A percentile compares a stretch with the other conserved stretches of the same genome.
phyloP scores from a whole-genome alignment of 2,888 invertebrate genomes.

The Eristalinus aeneus region DNA sequence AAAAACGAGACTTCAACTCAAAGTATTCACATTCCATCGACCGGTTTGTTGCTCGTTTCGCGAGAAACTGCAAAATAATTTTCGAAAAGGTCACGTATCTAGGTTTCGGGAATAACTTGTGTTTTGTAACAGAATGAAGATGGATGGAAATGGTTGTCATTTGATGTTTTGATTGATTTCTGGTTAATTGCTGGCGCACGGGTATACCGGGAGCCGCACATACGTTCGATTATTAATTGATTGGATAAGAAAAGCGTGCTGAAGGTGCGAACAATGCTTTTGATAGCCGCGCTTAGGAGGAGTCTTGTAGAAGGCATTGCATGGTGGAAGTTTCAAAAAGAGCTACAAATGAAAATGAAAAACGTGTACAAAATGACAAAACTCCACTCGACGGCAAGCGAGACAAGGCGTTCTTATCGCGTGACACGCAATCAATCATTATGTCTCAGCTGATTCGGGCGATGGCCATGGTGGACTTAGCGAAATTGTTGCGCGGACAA shows the following conservation, averaged over 20 bases:
- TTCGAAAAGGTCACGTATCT: conserved; percentile 26
- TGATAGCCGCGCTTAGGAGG: background rate
- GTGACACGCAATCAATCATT: conserved; percentile 43
- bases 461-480: background rate
- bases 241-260: background rate
- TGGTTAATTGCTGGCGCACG: conserved; percentile 15
- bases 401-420: conserved; percentile 25
- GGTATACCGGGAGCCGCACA: background rate
- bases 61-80: conserved; percentile 42
- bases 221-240: conserved; percentile 34
- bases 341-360: background rate
- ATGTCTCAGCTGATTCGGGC: conserved; percentile 13
- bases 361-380: background rate
- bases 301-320: background rate
- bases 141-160: conserved; percentile 45
- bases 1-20: background rate
- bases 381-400: background rate
- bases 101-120: conserved; percentile 1
- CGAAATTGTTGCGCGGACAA: background rate
- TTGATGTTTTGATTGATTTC: conserved; percentile 61
- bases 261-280: background rate
- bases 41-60: conserved; percentile 19
- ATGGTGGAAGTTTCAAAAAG: background rate
- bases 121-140: conserved; percentile 34
- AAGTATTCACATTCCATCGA: background rate